Conservation (phyloP, 1,140 invertebrate genomes). For the Limonius californicus region DNA sequence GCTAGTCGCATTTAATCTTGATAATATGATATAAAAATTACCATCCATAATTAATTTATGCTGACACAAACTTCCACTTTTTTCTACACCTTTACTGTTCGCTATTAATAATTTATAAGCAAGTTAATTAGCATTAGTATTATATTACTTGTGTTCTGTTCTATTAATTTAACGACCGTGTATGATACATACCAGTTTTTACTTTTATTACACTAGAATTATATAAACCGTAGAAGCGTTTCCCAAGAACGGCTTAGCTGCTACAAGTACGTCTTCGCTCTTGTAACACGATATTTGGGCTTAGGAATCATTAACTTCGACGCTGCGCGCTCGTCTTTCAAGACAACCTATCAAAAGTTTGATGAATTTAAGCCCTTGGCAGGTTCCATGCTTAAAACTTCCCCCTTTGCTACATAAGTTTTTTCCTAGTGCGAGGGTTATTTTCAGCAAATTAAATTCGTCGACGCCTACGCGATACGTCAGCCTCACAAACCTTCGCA, state of each 20-base stretch:
- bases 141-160: background rate
- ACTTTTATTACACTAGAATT: background rate
- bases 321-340: background rate
- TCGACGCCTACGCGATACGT: background rate
- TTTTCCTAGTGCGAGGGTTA: background rate
- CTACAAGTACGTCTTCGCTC: background rate
- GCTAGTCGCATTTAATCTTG: background rate
- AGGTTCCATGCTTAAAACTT: slow-evolving; percentile 1
- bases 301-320: slow-evolving; percentile 12
- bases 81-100: background rate
- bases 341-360: slow-evolving; percentile 11
- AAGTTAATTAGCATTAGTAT: background rate
- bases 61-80: background rate
- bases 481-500: too few relatives aligned
- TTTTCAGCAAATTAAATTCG: slow-evolving; percentile 13
- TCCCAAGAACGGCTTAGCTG: too few relatives aligned
- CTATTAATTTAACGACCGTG: background rate
- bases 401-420: background rate
- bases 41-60: background rate
- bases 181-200: background rate
- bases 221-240: background rate
- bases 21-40: background rate
- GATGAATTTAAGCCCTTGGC: slow-evolving; percentile 10
- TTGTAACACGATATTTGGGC: slow-evolving; percentile 2
- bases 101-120: background rate